A percentile compares a stretch with the other conserved stretches of the same genome.
Conservation (phyloP, 92 coral and sea anemone species). For the Virgularia gustaviana region DNA sequence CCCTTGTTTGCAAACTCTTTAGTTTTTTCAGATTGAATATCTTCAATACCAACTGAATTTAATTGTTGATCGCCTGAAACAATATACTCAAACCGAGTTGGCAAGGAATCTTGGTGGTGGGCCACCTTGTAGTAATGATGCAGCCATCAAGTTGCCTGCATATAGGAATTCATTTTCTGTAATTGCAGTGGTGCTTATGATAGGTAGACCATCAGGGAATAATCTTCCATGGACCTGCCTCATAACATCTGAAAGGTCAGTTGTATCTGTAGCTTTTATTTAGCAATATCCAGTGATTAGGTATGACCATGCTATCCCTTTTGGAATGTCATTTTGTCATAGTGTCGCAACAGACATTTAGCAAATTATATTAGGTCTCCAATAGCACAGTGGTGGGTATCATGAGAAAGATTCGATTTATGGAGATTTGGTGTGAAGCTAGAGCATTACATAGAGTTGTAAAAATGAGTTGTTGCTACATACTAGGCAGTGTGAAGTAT, state of each 20-base stretch:
- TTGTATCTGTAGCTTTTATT: too few relatives aligned
- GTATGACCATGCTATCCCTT: too few relatives aligned
- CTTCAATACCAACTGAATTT: background rate
- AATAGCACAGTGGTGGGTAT: too few relatives aligned
- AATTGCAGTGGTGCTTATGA: background rate
- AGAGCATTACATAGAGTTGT: too few relatives aligned
- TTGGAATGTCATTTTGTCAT: too few relatives aligned
- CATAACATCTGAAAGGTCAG: background rate
- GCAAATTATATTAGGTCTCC: too few relatives aligned
- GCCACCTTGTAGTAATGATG: background rate
- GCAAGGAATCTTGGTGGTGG: background rate
- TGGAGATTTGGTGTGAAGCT: too few relatives aligned
- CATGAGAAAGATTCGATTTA: too few relatives aligned
- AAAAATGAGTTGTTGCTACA: too few relatives aligned
- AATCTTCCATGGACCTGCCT: slow-evolving; percentile 6
- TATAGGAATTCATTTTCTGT: background rate
- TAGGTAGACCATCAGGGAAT: slow-evolving; percentile 4
- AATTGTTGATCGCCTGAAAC: background rate
- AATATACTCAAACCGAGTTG: background rate
- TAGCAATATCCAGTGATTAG: too few relatives aligned
- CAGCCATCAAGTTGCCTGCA: background rate
- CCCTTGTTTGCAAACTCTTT: slow-evolving; percentile 2
- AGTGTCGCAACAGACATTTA: too few relatives aligned
- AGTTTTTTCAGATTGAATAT: background rate
- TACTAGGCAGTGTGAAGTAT: too few relatives aligned